These are phyloP conservation scores for Rhopilema esculentum DNA, from an alignment of 30 jellyfish, hydroid and myxozoan genomes.

Conservation along the genomic window DNA sequence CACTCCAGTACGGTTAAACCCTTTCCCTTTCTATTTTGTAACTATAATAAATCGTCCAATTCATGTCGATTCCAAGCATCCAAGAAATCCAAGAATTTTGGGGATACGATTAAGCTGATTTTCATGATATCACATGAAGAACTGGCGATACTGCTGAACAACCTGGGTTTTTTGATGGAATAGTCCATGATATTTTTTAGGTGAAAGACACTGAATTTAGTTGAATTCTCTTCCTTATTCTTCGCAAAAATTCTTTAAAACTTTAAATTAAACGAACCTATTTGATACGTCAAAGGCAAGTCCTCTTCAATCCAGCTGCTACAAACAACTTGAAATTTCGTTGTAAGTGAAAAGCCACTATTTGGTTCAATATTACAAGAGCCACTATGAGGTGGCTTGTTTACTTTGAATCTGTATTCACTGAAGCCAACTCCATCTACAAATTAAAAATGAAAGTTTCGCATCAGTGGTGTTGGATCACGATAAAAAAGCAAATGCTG, in stretches of 20 bases:
- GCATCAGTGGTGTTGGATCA: not conserved
- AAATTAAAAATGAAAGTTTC: not conserved
- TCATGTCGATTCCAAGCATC: too few relatives aligned
- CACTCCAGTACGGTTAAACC: too few relatives aligned
- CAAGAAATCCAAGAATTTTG: too few relatives aligned
- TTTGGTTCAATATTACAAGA: slow-evolving; percentile 72
- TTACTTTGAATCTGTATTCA: slow-evolving; percentile 76
- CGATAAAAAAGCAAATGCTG: too few relatives aligned
- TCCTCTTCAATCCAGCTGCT: slow-evolving; percentile 89
- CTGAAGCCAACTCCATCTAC: slow-evolving; percentile 84
- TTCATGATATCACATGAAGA: too few relatives aligned
- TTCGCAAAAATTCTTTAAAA: not conserved
- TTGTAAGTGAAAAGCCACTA: slow-evolving; percentile 74
- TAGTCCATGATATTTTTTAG: too few relatives aligned
- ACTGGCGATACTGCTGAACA: too few relatives aligned
- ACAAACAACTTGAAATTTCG: slow-evolving; percentile 75
- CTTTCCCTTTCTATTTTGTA: too few relatives aligned
- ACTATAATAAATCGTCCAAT: too few relatives aligned
- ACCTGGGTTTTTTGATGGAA: too few relatives aligned
- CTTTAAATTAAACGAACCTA: slow-evolving; percentile 43
- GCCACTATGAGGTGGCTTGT: slow-evolving; percentile 88
- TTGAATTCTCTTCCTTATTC: not conserved
- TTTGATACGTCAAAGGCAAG: slow-evolving; percentile 70
- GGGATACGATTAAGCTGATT: too few relatives aligned
- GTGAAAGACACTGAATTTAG: not conserved